Conservation (phyloP, 35 echinoderm and acorn worm genomes). For the Amphiura filiformis region DNA sequence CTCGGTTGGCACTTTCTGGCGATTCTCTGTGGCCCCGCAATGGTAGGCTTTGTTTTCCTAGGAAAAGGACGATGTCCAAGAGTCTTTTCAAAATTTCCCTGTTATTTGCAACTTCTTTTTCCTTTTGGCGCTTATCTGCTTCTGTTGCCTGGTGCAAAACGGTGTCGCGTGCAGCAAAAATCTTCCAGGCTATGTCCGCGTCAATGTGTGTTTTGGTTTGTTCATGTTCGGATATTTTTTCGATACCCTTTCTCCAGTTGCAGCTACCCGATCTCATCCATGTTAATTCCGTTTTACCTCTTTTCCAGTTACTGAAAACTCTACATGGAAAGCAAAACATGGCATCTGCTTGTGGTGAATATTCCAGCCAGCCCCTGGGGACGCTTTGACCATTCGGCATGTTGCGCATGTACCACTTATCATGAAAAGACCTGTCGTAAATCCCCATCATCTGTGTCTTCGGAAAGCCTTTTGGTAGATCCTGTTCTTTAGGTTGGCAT, state of each 20-base stretch:
- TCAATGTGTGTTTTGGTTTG: background rate
- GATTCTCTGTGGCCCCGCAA: background rate
- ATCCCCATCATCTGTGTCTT: background rate
- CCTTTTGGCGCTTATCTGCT: background rate
- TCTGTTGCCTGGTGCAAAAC: slow-evolving; percentile 6
- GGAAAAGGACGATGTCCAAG: slow-evolving; percentile 18
- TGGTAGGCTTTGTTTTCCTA: slow-evolving; percentile 19
- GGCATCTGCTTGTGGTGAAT: background rate
- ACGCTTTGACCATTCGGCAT: background rate
- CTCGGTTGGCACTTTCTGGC: background rate
- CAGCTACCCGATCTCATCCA: background rate
- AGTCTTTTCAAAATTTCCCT: background rate
- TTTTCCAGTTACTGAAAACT: slow-evolving; percentile 27
- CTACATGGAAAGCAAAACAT: slow-evolving; percentile 30
- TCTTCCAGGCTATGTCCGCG: background rate
- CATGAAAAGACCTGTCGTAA: background rate
- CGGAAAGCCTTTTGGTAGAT: too few species aligned
- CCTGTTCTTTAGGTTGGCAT: background rate
- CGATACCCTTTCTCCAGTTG: slow-evolving; percentile 24
- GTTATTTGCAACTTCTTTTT: background rate
- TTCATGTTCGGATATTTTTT: slow-evolving; percentile 20
- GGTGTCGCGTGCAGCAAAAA: background rate
- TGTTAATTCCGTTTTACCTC: too few species aligned
- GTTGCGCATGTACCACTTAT: background rate
- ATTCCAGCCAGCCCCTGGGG: slow-evolving; percentile 23